Conservation (phyloP, 2,888 invertebrate species). For the Diarsia rubi region DNA sequence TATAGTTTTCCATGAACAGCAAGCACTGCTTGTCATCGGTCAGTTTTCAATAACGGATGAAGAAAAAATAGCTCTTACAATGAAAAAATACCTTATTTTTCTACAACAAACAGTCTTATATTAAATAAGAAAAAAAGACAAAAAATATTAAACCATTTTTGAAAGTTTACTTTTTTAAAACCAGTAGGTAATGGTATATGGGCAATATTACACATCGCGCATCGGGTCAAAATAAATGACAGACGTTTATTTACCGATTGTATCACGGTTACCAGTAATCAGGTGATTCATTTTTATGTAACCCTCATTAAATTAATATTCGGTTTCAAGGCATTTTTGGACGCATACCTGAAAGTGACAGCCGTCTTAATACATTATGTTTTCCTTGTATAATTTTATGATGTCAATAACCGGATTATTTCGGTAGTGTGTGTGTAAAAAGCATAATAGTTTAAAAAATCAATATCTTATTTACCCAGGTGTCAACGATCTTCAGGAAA, state of each 20-base stretch:
- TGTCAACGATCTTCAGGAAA: background rate
- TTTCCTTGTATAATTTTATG: background rate
- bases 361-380: background rate
- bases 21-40: background rate
- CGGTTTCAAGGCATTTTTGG: slow-evolving; percentile 20
- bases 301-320: slow-evolving; percentile 47
- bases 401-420: background rate
- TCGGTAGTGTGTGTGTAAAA: background rate
- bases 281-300: slow-evolving; percentile 60
- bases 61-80: background rate
- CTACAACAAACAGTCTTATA: background rate
- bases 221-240: slow-evolving; percentile 39
- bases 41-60: background rate
- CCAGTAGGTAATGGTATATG: too few relatives aligned
- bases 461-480: background rate
- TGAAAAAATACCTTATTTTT: background rate
- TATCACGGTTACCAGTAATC: slow-evolving; percentile 33
- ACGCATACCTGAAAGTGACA: slow-evolving; percentile 6
- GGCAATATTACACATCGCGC: slow-evolving; percentile 1
- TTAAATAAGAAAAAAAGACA: background rate
- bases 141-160: background rate
- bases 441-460: background rate
- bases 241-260: slow-evolving; percentile 29
- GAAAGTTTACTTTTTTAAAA: background rate
- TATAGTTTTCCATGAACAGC: background rate